These are phyloP conservation scores for Oasisia sp. DNA, from an alignment of 2,888 invertebrate species.

Conservation along the genomic window DNA sequence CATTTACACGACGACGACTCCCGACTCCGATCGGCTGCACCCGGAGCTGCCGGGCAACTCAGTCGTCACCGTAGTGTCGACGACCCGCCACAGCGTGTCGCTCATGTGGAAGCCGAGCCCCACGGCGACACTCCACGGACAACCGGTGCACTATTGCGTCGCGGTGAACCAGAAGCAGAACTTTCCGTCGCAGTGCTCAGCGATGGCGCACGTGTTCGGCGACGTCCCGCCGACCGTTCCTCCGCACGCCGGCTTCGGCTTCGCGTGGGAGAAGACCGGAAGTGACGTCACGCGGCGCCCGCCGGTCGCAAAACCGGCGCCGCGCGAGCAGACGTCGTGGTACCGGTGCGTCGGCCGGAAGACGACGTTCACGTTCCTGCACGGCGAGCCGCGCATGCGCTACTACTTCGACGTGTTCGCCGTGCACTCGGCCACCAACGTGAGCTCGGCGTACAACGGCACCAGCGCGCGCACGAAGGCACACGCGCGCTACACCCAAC, in stretches of 20 bases:
- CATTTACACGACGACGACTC: constrained; percentile 52
- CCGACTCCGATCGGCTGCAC: constrained; percentile 44
- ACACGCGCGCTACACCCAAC: background rate
- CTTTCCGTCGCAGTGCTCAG: constrained; percentile 69
- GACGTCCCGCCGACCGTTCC: constrained; percentile 57
- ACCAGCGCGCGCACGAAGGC: constrained; percentile 45
- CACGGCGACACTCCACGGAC: constrained; percentile 30
- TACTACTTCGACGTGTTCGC: constrained; percentile 72
- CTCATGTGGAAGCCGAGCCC: constrained; percentile 51
- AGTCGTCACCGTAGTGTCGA: constrained; percentile 40
- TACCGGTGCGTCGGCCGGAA: constrained; percentile 69
- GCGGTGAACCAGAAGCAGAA: constrained; percentile 67
- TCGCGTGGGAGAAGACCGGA: constrained; percentile 51
- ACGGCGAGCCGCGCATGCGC: constrained; percentile 66
- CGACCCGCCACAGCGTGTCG: constrained; percentile 39
- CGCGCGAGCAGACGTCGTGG: constrained; percentile 42
- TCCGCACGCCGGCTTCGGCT: constrained; percentile 56
- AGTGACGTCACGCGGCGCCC: constrained; percentile 23
- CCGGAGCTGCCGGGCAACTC: constrained; percentile 47
- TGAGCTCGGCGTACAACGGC: constrained; percentile 69
- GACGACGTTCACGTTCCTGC: constrained; percentile 68
- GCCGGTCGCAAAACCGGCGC: background rate
- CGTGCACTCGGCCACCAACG: constrained; percentile 68
- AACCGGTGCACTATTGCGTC: constrained; percentile 62
- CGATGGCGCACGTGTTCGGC: constrained; percentile 64